Conservation (phyloP, 2,888 invertebrate genomes). For the Aquatica leii region DNA sequence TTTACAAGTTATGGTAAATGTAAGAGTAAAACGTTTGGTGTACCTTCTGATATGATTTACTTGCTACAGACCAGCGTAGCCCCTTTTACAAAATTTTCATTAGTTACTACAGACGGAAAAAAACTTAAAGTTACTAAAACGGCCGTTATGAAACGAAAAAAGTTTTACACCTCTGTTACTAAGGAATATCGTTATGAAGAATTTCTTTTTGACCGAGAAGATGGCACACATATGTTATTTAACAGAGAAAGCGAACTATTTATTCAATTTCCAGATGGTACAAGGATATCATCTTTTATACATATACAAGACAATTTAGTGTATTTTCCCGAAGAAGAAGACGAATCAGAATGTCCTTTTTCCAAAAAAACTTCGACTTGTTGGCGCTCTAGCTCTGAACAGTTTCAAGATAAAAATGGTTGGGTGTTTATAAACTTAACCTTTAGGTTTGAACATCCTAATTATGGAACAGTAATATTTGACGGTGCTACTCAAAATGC, state of each 20-base stretch:
- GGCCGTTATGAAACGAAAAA: constrained; percentile 20
- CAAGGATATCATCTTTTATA: constrained; percentile 34
- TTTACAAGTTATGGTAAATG: constrained; percentile 26
- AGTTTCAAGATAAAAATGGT: not conserved
- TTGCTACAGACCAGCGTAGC: constrained; percentile 12
- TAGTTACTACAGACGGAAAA: constrained; percentile 28
- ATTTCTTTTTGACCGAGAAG: constrained; percentile 30
- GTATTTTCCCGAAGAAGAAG: constrained; percentile 7
- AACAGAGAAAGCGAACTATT: constrained; percentile 26
- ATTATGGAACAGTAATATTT: constrained; percentile 33
- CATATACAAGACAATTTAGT: constrained; percentile 12
- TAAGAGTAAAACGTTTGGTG: constrained; percentile 20
- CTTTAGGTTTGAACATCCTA: constrained; percentile 39
- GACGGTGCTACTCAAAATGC: constrained; percentile 15
- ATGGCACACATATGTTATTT: constrained; percentile 35
- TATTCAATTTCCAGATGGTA: constrained; percentile 37
- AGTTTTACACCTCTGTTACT: constrained; percentile 18
- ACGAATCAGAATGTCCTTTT: not conserved
- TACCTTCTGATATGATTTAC: constrained; percentile 21
- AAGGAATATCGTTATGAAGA: constrained; percentile 33
- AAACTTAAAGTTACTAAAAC: constrained; percentile 15
- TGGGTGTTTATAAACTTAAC: constrained; percentile 32
- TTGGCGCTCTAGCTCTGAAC: not conserved
- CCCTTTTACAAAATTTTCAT: constrained; percentile 26
- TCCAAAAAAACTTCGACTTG: not conserved